Evolutionary conservation across 2,888 invertebrate genomes (phyloP), one percentile per base, ranked within the genome.

Genomic region (Empis stercorea): DNA sequence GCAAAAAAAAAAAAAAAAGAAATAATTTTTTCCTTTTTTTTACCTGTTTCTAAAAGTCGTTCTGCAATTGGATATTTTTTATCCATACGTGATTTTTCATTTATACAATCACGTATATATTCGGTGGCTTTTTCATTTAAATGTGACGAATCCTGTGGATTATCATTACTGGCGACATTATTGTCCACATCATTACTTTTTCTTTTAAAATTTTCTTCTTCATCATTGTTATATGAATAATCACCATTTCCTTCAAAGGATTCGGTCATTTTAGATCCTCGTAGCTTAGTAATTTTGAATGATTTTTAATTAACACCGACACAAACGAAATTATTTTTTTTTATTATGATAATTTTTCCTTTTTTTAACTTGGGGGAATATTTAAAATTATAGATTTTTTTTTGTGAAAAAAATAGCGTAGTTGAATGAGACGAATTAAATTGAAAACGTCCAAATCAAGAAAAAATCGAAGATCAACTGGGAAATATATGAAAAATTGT

Each of bases 1-100:
- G n/a, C n/a, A n/a, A n/a, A n/a, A n/a, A n/a, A 30, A 44, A 45
- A 43, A 9, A 41, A 48, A 46, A 42, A 39, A 14, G 16, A 37
- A 43, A 46, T 38, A 39, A 5, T 42, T 40, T 30, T 6, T 34
- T 37, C 14, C 47, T 49, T 48, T 20, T 43, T 16, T 9, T 10
- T 73, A 86, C 87, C 87, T 73, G 80, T 77, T 59, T 86, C 86
- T 56, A 87, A 73, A 38, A 87, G 73, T 54, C 80, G 76, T 27
- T 76, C 72, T 9, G 82, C 78, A 56, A 83, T 76, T 15, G 84
- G 82, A 65, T 79, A 81, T 61, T 82, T 83, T 44, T 76, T 72
- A 54, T 76, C 81, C 54, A 84, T 71, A 54, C 76, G 76, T 49
- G 78, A 74, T 64, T 83, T 83, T 61, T 85, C 85, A 43, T 78